phyloP scores from a whole-genome alignment of 2,888 invertebrate genomes.

The Oeneis ivallda region DNA sequence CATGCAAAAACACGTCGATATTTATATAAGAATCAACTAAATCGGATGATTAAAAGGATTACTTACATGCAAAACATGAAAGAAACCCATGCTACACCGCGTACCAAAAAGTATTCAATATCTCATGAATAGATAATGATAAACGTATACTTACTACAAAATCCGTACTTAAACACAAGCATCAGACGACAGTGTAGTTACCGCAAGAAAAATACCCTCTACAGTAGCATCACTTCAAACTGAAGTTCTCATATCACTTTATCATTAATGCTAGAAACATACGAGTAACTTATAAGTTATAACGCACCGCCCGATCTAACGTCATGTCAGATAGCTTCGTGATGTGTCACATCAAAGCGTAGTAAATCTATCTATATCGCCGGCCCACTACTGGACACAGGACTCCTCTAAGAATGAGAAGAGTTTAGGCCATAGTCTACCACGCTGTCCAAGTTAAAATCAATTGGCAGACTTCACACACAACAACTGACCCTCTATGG shows the following conservation, averaged over 20 bases:
- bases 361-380: no score
- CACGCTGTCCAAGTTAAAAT: no score
- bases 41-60: not conserved
- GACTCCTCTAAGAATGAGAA: no score
- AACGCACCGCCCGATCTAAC: not conserved
- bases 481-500: no score
- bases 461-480: no score
- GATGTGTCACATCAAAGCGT: no score
- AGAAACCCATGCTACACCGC: constrained; percentile 9
- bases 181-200: constrained; percentile 60
- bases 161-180: constrained; percentile 36
- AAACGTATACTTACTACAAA: constrained; percentile 25
- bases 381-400: no score
- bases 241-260: constrained; percentile 41
- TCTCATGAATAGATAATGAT: constrained; percentile 26
- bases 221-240: constrained; percentile 66
- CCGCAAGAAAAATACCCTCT: constrained; percentile 64
- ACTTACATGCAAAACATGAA: not conserved
- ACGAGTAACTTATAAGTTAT: no score
- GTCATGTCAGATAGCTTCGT: not conserved
- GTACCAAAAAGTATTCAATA: constrained; percentile 13
- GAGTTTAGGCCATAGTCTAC: no score
- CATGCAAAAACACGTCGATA: no score
- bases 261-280: constrained; percentile 57
- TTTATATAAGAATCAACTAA: no score